Percentiles rank a stretch among this genome's conserved stretches.
Evolutionary conservation across 2,888 invertebrate genomes (phyloP).

Genomic region (Schizotus pectinicornis): DNA sequence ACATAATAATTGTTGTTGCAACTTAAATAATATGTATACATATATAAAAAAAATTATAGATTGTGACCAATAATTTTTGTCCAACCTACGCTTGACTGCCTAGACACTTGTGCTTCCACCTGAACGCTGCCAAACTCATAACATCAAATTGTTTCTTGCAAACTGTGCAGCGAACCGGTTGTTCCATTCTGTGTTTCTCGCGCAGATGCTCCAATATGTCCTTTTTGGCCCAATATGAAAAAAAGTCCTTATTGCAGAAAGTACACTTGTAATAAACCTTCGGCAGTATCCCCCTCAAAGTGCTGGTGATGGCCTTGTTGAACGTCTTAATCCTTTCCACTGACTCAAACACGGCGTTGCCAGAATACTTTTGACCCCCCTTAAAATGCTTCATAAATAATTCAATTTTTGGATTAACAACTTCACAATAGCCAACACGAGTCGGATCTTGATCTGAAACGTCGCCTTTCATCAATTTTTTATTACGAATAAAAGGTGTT

Average conservation of each 20-base stretch:
- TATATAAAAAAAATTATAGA: not conserved
- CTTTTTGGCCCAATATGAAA: not conserved
- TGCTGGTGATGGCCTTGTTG: not conserved
- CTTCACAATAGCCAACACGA: constrained; percentile 40
- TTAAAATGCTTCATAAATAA: constrained; percentile 31
- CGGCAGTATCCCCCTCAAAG: not conserved
- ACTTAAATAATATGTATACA: not conserved
- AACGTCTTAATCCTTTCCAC: constrained; percentile 27
- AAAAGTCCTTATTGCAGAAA: constrained; percentile 9
- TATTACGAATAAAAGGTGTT: constrained; percentile 16
- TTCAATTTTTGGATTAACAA: constrained; percentile 40
- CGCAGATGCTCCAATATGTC: constrained; percentile 35
- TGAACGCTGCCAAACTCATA: constrained; percentile 22
- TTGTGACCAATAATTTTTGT: not conserved
- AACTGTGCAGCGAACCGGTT: constrained; percentile 35
- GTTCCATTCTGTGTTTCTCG: constrained; percentile 40
- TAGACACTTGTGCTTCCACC: constrained; percentile 38
- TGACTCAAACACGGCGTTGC: constrained; percentile 24
- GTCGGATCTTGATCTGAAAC: constrained; percentile 2
- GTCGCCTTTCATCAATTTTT: constrained; percentile 10
- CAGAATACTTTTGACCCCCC: constrained; percentile 25
- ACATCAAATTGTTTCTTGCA: constrained; percentile 34
- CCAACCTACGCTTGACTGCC: not conserved
- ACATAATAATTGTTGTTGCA: no score
- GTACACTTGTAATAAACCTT: constrained; percentile 13